Conservation (phyloP, 1,140 invertebrate species). For the Drosophila equinoxialis region DNA sequence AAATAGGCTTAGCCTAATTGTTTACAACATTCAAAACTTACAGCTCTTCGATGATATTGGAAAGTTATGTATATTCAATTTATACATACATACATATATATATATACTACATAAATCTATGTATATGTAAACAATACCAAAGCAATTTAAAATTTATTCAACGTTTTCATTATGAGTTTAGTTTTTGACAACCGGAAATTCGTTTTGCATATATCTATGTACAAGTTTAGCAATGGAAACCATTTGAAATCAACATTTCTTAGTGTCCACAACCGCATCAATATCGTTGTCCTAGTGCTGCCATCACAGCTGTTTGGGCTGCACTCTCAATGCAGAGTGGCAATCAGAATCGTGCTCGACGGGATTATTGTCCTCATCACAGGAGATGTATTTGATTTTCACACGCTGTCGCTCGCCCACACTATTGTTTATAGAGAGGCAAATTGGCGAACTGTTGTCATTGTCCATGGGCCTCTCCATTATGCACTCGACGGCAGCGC, state of each 20-base stretch:
- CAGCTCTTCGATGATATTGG: conserved; percentile 62
- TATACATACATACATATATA: neutral
- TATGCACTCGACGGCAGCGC: conserved; percentile 60
- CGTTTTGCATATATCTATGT: conserved; percentile 27
- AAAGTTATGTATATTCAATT: conserved; percentile 14
- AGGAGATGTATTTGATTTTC: conserved; percentile 80
- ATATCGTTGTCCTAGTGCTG: neutral
- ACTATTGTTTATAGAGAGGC: conserved; percentile 69
- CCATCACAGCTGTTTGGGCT: conserved; percentile 51
- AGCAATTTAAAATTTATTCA: neutral
- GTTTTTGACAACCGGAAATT: conserved; percentile 62
- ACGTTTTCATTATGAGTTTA: conserved; percentile 18
- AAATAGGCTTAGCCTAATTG: conserved; percentile 44
- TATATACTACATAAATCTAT: neutral
- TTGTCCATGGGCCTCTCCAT: conserved; percentile 54
- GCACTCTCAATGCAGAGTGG: neutral
- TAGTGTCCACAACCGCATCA: neutral
- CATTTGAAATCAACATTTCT: conserved; percentile 39
- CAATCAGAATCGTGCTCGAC: conserved; percentile 44
- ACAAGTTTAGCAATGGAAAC: conserved; percentile 20
- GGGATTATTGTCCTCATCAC: conserved; percentile 81
- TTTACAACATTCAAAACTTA: conserved; percentile 72
- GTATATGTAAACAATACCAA: neutral
- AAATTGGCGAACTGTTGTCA: conserved; percentile 69
- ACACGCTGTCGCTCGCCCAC: conserved; percentile 64